Conservation (phyloP, 2,113 vertebrate species). For the Heteronetta atricapilla region DNA sequence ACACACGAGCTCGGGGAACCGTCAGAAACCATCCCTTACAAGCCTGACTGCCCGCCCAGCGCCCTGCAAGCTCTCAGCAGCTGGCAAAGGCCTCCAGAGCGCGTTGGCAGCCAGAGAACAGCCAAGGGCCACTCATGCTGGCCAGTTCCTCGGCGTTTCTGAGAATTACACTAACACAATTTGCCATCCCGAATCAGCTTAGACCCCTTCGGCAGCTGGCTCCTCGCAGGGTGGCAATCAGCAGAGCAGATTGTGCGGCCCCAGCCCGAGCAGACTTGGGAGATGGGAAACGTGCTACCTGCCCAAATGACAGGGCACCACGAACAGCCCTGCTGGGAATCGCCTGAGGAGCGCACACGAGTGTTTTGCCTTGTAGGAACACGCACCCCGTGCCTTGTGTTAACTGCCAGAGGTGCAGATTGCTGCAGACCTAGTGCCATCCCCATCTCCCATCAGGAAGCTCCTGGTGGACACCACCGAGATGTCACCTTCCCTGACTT, state of each 20-base stretch:
- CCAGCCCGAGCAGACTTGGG: fast-evolving
- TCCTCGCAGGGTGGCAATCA: conserved; percentile 51
- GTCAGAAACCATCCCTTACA: not conserved
- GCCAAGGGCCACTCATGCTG: not conserved
- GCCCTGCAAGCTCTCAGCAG: not conserved
- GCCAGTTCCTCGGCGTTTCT: not conserved
- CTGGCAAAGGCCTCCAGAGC: not conserved
- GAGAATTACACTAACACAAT: conserved; percentile 63
- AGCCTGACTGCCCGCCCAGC: not conserved
- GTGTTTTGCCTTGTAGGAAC: not conserved
- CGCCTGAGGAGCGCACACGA: not conserved
- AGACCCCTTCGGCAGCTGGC: conserved; percentile 50
- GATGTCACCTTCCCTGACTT: too few species aligned
- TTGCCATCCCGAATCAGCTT: conserved; percentile 58
- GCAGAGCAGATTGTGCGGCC: conserved; percentile 19
- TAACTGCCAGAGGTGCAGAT: not conserved
- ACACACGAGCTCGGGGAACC: not conserved
- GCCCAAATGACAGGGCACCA: not conserved
- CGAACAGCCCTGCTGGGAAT: not conserved
- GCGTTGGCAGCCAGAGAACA: not conserved
- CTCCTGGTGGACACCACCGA: too few species aligned
- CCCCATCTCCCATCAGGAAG: too few species aligned
- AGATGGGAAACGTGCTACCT: not conserved
- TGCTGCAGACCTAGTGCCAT: not conserved
- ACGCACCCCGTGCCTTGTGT: not conserved